phyloP scores from a whole-genome alignment of 1,140 invertebrate genomes.

The Oryctes rhinoceros region DNA sequence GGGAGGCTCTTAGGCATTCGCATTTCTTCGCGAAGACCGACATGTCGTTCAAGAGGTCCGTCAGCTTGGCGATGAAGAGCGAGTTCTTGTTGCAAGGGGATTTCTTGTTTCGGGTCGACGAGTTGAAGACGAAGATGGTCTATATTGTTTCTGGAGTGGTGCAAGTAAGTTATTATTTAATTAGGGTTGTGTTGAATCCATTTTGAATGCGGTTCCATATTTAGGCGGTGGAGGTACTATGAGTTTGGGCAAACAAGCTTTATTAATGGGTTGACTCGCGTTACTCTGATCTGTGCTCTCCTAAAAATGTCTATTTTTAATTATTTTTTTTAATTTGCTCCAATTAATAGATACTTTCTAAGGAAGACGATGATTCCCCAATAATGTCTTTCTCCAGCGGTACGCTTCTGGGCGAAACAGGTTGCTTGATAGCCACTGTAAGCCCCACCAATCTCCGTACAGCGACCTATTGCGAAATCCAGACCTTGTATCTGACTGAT shows the following conservation, averaged over 20 bases:
- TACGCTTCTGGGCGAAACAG: conserved; percentile 62
- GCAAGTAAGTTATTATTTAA: conserved; percentile 54
- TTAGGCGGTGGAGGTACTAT: too few relatives aligned
- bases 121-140: conserved; percentile 63
- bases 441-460: conserved; percentile 43
- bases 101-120: conserved; percentile 61
- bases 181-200: too few relatives aligned
- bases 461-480: conserved; percentile 63
- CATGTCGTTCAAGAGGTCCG: conserved; percentile 42
- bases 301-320: too few relatives aligned
- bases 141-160: conserved; percentile 62
- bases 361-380: conserved; percentile 62
- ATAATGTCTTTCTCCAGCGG: conserved; percentile 63
- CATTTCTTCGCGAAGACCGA: conserved; percentile 45
- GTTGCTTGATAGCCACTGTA: conserved; percentile 2
- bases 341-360: conserved; percentile 27
- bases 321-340: neutral
- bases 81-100: conserved; percentile 63
- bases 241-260: too few relatives aligned
- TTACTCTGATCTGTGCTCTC: too few relatives aligned
- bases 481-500: conserved; percentile 60
- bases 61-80: conserved; percentile 56
- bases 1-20: conserved; percentile 52
- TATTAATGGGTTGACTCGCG: too few relatives aligned
- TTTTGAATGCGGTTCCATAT: too few relatives aligned